These are phyloP conservation scores for Drosophila ironensis DNA, from an alignment of 1,140 invertebrate species.

Conservation along the genomic window DNA sequence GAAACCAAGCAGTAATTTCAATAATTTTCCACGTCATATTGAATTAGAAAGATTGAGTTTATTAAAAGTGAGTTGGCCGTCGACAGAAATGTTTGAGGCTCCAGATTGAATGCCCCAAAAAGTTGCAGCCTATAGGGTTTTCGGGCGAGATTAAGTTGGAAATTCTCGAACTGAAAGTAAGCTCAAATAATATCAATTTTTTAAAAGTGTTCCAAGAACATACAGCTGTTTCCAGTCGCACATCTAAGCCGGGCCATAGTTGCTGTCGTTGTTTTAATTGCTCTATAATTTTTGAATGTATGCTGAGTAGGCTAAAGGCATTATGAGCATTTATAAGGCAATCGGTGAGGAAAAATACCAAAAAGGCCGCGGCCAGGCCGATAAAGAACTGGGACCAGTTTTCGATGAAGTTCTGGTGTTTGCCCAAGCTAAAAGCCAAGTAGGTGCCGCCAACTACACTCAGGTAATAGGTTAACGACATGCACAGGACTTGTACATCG, in stretches of 20 bases:
- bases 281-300: constrained; percentile 1
- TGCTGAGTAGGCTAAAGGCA: constrained; percentile 4
- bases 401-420: not conserved
- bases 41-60: constrained; percentile 14
- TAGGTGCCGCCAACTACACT: constrained; percentile 11
- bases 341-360: constrained; percentile 24
- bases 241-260: constrained; percentile 14
- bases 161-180: constrained; percentile 15
- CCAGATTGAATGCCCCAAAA: constrained; percentile 1
- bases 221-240: constrained; percentile 30
- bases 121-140: constrained; percentile 26
- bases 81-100: constrained; percentile 5
- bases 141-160: constrained; percentile 34
- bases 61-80: not conserved
- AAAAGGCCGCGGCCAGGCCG: not conserved
- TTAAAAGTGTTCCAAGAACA: not conserved
- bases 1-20: too few relatives aligned
- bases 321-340: constrained; percentile 2
- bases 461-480: constrained; percentile 16
- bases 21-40: constrained; percentile 36
- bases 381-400: not conserved
- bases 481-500: constrained; percentile 19
- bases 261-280: constrained; percentile 18
- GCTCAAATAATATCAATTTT: not conserved
- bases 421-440: not conserved